phyloP scores from a whole-genome alignment of 2,888 invertebrate species.

The Rhagophthalmus giganteus region DNA sequence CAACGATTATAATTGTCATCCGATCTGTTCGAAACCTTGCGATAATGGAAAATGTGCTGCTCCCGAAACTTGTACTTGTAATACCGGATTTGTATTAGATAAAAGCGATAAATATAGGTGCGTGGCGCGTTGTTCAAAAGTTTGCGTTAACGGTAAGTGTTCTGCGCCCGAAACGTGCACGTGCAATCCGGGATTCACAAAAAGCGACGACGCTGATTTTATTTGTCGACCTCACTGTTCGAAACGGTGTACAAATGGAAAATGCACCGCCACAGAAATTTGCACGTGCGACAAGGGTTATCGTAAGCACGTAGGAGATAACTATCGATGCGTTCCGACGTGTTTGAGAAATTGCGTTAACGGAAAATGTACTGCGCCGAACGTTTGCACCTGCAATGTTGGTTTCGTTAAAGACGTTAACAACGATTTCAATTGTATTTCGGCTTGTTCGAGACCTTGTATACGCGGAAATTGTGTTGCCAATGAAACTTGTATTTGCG shows the following conservation, averaged over 20 bases:
- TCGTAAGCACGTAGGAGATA: conserved; percentile 32
- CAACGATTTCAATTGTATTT: conserved; percentile 23
- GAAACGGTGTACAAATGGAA: conserved; percentile 32
- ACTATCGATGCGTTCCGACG: conserved; percentile 55
- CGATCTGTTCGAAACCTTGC: conserved; percentile 20
- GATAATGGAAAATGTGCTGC: conserved; percentile 20
- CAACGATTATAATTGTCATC: conserved; percentile 21
- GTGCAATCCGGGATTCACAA: conserved; percentile 65
- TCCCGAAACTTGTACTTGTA: conserved; percentile 17
- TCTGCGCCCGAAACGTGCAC: conserved; percentile 66
- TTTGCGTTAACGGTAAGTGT: conserved; percentile 72
- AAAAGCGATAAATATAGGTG: conserved; percentile 54
- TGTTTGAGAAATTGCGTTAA: conserved; percentile 57
- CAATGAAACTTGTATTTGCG: conserved; percentile 15
- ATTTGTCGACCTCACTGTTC: too few species aligned
- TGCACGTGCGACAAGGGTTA: conserved; percentile 29
- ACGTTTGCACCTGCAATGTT: conserved; percentile 34
- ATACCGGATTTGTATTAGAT: conserved; percentile 4
- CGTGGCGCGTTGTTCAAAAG: conserved; percentile 65
- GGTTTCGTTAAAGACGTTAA: conserved; percentile 28
- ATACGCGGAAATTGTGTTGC: conserved; percentile 19
- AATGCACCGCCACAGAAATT: conserved; percentile 33
- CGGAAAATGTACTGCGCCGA: conserved; percentile 55
- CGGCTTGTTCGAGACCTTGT: conserved; percentile 20
- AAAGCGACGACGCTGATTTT: too few species aligned